These are phyloP conservation scores for Phylloscopus trochiloides DNA, from an alignment of 2,113 vertebrate species.

Conservation along the genomic window DNA sequence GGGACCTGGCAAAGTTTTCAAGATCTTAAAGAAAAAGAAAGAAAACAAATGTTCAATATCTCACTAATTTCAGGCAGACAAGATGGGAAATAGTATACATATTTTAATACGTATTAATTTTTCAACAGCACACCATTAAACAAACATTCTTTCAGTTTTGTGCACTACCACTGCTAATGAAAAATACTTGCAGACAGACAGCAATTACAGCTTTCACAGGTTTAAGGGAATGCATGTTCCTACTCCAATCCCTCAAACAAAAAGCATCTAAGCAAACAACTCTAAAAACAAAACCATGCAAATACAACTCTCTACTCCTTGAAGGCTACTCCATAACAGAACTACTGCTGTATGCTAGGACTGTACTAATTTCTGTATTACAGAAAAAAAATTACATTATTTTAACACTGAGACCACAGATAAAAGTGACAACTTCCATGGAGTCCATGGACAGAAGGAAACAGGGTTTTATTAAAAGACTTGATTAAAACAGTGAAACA, in stretches of 20 bases:
- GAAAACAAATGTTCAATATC: neutral
- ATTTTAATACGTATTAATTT: neutral
- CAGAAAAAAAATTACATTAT: neutral
- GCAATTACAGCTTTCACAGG: neutral
- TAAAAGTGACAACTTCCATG: neutral
- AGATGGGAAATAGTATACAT: neutral
- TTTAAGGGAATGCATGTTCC: neutral
- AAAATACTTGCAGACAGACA: neutral
- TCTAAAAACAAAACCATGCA: neutral
- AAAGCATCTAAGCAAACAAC: neutral
- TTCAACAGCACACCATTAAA: neutral
- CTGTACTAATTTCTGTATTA: neutral
- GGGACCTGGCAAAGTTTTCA: conserved; percentile 37
- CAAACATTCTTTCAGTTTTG: neutral
- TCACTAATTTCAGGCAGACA: neutral
- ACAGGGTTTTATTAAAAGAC: neutral
- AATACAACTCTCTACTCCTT: neutral
- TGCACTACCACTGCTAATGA: neutral
- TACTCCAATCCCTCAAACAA: neutral
- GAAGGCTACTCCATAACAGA: neutral
- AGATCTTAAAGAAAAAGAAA: conserved; percentile 60
- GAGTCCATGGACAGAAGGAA: neutral
- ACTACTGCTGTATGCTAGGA: neutral
- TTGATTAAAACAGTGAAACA: neutral
- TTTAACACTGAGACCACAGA: neutral